Percentiles rank a stretch among this genome's conserved stretches.
These are phyloP conservation scores for Philopedon plagiatum DNA, from an alignment of 2,888 invertebrate species.

Conservation along the genomic window DNA sequence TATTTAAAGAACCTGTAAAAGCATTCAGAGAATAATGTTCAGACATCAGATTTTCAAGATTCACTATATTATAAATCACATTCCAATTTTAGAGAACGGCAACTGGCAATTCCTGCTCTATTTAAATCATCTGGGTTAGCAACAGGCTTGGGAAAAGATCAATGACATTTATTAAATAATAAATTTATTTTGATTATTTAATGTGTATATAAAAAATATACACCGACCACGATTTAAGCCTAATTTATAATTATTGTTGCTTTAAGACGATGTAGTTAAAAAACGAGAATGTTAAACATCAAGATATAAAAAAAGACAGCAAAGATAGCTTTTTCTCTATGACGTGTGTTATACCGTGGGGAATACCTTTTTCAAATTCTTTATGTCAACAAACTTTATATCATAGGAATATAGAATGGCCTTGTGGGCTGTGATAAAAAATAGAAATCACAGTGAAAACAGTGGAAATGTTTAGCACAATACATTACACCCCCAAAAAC, in stretches of 20 bases:
- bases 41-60: too few species aligned
- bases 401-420: too few species aligned
- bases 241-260: neutral
- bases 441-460: too few species aligned
- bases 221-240: neutral
- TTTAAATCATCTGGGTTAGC: neutral
- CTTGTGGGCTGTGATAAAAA: too few species aligned
- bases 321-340: neutral
- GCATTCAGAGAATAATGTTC: too few species aligned
- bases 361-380: too few species aligned
- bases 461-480: too few species aligned
- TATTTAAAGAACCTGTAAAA: too few species aligned
- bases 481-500: too few species aligned
- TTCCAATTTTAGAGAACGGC: neutral
- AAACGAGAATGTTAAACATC: too few species aligned
- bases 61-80: neutral
- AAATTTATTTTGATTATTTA: slow-evolving; percentile 7
- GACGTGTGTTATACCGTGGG: too few species aligned
- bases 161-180: slow-evolving; percentile 8
- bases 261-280: neutral
- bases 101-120: neutral
- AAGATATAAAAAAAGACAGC: neutral
- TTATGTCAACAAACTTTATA: too few species aligned
- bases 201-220: neutral
- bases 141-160: neutral